These are phyloP conservation scores for Monarcha castaneiventris DNA, from an alignment of 2,113 vertebrate genomes.

Conservation along the genomic window DNA sequence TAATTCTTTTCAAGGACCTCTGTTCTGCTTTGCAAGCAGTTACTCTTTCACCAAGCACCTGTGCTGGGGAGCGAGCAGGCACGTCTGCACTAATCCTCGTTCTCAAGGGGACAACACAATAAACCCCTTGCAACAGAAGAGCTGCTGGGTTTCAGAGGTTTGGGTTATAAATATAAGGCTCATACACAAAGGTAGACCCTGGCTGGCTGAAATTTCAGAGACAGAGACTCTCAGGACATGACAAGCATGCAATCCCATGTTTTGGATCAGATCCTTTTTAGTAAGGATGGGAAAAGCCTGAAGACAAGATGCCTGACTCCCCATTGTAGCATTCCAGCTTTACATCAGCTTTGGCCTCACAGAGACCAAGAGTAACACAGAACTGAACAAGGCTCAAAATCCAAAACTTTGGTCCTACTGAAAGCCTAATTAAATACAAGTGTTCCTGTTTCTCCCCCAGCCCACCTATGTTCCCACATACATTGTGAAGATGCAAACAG, in stretches of 20 bases:
- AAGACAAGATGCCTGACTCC: background rate
- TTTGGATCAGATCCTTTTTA: conserved; percentile 3
- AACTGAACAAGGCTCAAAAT: background rate
- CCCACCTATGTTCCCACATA: background rate
- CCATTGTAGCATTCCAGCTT: background rate
- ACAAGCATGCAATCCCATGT: background rate
- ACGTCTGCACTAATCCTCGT: background rate
- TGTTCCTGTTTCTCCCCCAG: background rate
- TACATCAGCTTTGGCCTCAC: background rate
- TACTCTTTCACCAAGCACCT: conserved; percentile 46
- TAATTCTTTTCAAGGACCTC: conserved; percentile 12
- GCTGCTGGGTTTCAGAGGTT: background rate
- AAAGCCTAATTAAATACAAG: background rate
- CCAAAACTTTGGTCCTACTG: background rate
- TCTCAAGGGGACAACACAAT: conserved; percentile 40
- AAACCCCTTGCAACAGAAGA: background rate
- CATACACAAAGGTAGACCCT: background rate
- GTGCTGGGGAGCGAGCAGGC: background rate
- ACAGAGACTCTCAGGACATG: background rate
- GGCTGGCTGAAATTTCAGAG: background rate
- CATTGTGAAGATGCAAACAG: background rate
- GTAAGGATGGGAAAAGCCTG: background rate
- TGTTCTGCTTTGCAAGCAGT: conserved; percentile 10
- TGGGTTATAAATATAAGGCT: background rate
- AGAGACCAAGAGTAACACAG: background rate